Evolutionary conservation across 1,140 invertebrate species (phyloP), one percentile per base, ranked within the genome.

Genomic region (Callitettix versicolor): DNA sequence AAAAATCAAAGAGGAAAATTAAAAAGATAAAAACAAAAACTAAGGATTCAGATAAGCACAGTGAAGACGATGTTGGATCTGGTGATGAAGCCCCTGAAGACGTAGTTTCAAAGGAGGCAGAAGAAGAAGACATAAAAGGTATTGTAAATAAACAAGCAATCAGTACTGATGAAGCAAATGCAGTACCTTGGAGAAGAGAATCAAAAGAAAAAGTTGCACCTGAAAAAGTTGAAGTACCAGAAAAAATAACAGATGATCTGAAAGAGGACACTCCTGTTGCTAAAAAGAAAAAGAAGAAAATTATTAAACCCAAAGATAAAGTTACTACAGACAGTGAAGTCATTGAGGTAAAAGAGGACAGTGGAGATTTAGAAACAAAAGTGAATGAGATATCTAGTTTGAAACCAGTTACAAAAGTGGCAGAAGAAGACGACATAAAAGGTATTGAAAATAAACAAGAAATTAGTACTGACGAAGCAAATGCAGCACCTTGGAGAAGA

Each of bases 361-460:
- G 30, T 18, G 20, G 33, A 52, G 60, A 64, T n/a, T 58, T 57
- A 20, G 52, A 58, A 60, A 59, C 61, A 53, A 60, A 61, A 40
- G 53, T 60, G 36, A n/a, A n/a, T n/a, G 49, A 24, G 49, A 36
- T 38, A 3, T 43, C 17, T 3, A 58, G n/a, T n/a, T n/a, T n/a
- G n/a, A n/a, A 47, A 43, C 55, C 47, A 54, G 56, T n/a, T n/a
- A n/a, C n/a, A n/a, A n/a, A n/a, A n/a, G n/a, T n/a, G n/a, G n/a
- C n/a, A n/a, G n/a, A n/a, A n/a, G n/a, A 63, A 46, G 43, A 55
- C 40, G 53, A 49, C 43, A 53, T 51, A 14, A 47, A 58, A 33
- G 57, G 30, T 36, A 30, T 48, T 21, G 24, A 40, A 47, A 55
- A 58, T 22, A 52, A 53, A 20, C 52, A 41, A 11, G 50, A 51